Evolutionary conservation across 2,888 invertebrate genomes (phyloP), one percentile per base, ranked within the genome.

Genomic region (Monochamus alternatus): DNA sequence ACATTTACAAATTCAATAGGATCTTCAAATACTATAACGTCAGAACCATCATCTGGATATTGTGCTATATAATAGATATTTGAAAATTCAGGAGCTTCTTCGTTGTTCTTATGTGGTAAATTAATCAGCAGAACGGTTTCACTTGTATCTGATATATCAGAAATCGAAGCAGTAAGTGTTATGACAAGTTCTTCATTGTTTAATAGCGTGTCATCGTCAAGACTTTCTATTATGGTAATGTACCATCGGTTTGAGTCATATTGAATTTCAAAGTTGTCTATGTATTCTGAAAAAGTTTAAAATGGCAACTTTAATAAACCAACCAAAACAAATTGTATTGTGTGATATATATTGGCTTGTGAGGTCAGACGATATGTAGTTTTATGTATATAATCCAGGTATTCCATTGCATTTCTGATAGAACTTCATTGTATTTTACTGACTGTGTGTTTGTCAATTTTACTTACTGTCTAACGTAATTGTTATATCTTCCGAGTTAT

Each of bases 381-480:
- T n/a, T n/a, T n/a, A n/a, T n/a, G n/a, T n/a, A n/a, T n/a, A n/a
- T n/a, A n/a, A n/a, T n/a, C n/a, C n/a, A n/a, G n/a, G n/a, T n/a
- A n/a, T n/a, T n/a, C n/a, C n/a, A n/a, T n/a, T n/a, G n/a, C n/a
- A n/a, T n/a, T n/a, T 59, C 7, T 59, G 30, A 7, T 5, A 3
- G 7, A 38, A n/a, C n/a, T n/a, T 12, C 7, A 32, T 62, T 38
- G 38, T 38, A 38, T 5, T 5, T 38, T 38, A 5, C n/a, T 31
- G 12, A 10, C 9, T 38, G 9, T 12, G 31, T 32, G 12, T 8
- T 38, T 9, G n/a, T 3, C 9, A 8, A 38, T 12, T 62, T 9
- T 60, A 69, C 69, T 60, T 69, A 69, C 69, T 47, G n/a, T 69
- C 69, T 31, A 69, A 59, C 5, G 10, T 22, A 43, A 69, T 69